These are phyloP conservation scores for Gnathonemus longibarbis DNA, from an alignment of 2,113 vertebrate genomes.

Conservation along the genomic window DNA sequence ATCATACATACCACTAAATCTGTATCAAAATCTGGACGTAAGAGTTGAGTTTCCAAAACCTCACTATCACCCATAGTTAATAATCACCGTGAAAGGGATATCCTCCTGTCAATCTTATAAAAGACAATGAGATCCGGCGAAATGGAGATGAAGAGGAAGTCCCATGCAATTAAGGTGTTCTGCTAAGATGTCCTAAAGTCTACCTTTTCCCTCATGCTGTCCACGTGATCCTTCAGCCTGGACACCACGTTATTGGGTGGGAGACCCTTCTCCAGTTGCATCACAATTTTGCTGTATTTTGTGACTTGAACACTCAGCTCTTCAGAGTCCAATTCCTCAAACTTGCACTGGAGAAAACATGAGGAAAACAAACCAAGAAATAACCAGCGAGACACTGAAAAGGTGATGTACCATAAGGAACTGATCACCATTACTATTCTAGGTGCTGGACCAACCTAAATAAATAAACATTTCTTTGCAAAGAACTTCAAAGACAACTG, in stretches of 20 bases:
- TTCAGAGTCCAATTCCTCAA: slow-evolving; percentile 67
- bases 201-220: slow-evolving; percentile 68
- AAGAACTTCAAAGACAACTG: not conserved
- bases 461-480: not conserved
- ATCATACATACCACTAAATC: not conserved
- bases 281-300: slow-evolving; percentile 66
- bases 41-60: not conserved
- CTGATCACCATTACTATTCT: not conserved
- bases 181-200: not conserved
- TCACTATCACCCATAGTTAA: not conserved
- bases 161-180: not conserved
- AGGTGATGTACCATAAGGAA: not conserved
- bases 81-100: not conserved
- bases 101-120: not conserved
- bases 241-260: slow-evolving; percentile 64
- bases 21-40: not conserved
- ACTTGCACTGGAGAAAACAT: slow-evolving; percentile 52
- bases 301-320: slow-evolving; percentile 60
- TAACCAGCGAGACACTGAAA: not conserved
- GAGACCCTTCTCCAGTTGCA: slow-evolving; percentile 72
- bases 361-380: not conserved
- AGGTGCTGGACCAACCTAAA: not conserved
- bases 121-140: not conserved
- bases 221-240: slow-evolving; percentile 64
- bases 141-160: not conserved